Evolutionary conservation across 1,140 invertebrate species (phyloP).

Genomic region (Stratiolaelaps scimitus): DNA sequence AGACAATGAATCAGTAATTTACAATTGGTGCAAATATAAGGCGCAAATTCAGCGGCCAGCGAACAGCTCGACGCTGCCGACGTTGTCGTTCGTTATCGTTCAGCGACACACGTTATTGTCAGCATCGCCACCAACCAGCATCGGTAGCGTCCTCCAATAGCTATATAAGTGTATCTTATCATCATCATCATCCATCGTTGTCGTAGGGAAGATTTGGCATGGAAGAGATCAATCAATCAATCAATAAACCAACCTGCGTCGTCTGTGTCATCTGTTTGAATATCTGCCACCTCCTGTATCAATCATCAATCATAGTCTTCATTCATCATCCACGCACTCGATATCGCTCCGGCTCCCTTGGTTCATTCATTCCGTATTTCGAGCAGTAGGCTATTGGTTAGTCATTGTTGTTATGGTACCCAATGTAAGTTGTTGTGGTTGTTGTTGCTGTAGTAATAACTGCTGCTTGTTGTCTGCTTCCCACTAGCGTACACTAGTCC

Average conservation of each 20-base stretch:
- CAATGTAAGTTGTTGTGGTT: too few relatives aligned
- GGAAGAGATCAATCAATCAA: slow-evolving; percentile 26
- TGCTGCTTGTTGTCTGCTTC: too few relatives aligned
- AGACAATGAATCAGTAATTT: slow-evolving; percentile 12
- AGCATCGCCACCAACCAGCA: too few relatives aligned
- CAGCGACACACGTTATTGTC: too few relatives aligned
- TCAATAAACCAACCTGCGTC: neutral
- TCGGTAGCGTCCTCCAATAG: slow-evolving; percentile 8
- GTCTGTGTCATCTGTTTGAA: neutral
- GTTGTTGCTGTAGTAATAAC: too few relatives aligned
- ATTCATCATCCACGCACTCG: too few relatives aligned
- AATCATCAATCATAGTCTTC: too few relatives aligned
- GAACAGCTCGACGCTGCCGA: too few relatives aligned
- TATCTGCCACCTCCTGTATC: neutral
- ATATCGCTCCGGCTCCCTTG: neutral
- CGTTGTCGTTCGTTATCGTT: too few relatives aligned
- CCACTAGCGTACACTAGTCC: too few relatives aligned
- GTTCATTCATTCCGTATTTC: neutral
- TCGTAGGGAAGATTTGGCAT: slow-evolving; percentile 26
- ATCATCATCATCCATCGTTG: too few relatives aligned
- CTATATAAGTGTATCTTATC: neutral
- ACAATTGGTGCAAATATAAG: slow-evolving; percentile 27
- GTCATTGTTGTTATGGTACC: neutral
- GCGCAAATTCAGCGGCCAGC: slow-evolving; percentile 24
- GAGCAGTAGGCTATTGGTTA: neutral